Evolutionary conservation across 2,797 vertebrate genomes (phyloP), one percentile per base, ranked within the genome.

Genomic region (Valencia hispanica): DNA sequence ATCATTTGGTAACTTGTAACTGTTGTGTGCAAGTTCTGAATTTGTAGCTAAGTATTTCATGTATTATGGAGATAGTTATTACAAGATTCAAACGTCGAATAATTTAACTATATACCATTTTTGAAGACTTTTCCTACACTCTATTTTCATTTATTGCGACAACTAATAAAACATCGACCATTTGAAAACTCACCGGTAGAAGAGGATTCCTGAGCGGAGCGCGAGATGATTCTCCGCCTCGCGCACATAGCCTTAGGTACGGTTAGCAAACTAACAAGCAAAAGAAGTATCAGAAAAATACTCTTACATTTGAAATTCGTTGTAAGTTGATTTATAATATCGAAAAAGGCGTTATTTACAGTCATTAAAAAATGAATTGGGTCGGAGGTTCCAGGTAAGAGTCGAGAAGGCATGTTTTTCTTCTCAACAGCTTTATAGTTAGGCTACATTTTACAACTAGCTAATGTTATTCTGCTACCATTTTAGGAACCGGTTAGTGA

Each of bases 351-450:
- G 22, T 61, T 1, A 5, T 3, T 25, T 4, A 17, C 0, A 34
- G 0, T 3, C 22, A 47, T 22, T 45, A 25, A 36, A 18, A 61
- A 10, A 96, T 96, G 96, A 96, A 96, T 11, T 96, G 95, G 96
- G 93, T 96, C 0, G 96, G 96, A 0, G 96, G 96, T 45, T 94
- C 93, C 43, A 91, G 96, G 95, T 96, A 88, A 86, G 89, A 76
- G 0, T 14, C 4, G 0, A 0, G 0, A 0, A 0, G 2, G 17
- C 6, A 3, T 27, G 8, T 68, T 41, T 39, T 39, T 39, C 6
- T 9, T 2, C 0, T 48, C 27, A 11, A n/a, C 34, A 51, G 7
- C 5, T 27, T 3, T 27, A 0, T 22, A 65, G 34, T 18, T 70
- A 70, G n/a, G n/a, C n/a, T n/a, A n/a, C n/a, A n/a, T n/a, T n/a